A percentile compares a stretch with the other conserved stretches of the same genome.
Evolutionary conservation across 2,113 vertebrate genomes (phyloP).

Genomic region (Amblyopsis rosae): DNA sequence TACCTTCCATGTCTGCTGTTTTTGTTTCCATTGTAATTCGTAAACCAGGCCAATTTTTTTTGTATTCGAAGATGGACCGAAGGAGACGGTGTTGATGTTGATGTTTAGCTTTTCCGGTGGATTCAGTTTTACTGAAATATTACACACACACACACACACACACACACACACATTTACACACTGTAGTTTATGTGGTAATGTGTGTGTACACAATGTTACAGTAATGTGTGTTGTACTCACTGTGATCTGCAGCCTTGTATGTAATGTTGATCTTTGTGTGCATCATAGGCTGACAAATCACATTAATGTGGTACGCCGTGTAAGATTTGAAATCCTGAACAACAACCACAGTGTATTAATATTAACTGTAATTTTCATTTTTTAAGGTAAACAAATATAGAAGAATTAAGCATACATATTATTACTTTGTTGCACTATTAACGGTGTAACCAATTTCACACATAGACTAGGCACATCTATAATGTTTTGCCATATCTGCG

Average conservation of each 20-base stretch:
- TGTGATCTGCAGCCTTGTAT: slow-evolving; percentile 4
- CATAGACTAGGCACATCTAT: too few species aligned
- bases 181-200: background rate
- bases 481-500: too few species aligned
- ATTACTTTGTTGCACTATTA: too few species aligned
- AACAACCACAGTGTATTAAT: background rate
- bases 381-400: too few species aligned
- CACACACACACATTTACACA: background rate
- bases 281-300: slow-evolving; percentile 1
- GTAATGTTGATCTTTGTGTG: rapidly evolving
- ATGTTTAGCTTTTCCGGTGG: slow-evolving; percentile 21
- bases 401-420: too few species aligned
- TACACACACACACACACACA: slow-evolving; percentile 22
- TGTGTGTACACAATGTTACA: background rate
- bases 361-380: background rate
- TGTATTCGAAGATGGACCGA: too few species aligned
- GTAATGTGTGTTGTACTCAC: slow-evolving; percentile 32
- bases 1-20: slow-evolving; percentile 48
- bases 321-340: rapidly evolving
- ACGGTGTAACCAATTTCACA: too few species aligned
- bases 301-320: rapidly evolving
- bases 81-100: slow-evolving; percentile 27
- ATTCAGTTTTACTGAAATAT: slow-evolving; percentile 53
- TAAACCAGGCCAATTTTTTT: too few species aligned
- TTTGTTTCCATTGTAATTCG: slow-evolving; percentile 51